These are phyloP conservation scores for Isaurus tuberculatus DNA, from an alignment of 92 coral and sea anemone genomes.

Conservation along the genomic window DNA sequence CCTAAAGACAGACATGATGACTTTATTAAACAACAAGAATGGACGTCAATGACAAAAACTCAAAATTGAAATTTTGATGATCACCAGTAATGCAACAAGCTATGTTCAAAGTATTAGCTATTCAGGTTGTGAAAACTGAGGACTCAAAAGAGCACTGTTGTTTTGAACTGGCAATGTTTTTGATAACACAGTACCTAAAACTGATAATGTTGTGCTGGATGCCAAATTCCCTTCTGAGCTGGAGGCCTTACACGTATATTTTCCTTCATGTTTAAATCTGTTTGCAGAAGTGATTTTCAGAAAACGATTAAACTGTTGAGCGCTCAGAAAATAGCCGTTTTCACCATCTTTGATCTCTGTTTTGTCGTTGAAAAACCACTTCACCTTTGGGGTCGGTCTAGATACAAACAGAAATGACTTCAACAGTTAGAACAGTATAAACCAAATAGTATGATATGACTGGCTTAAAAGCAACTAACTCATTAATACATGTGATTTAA, in stretches of 20 bases:
- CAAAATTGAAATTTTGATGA: too few species aligned
- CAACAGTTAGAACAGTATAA: too few species aligned
- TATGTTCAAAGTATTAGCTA: too few species aligned
- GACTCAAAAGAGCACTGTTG: neutral
- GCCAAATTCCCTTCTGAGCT: neutral
- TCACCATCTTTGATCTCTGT: constrained; percentile 1
- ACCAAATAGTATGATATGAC: too few species aligned
- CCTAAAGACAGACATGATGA: too few species aligned
- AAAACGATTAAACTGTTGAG: neutral
- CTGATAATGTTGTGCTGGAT: constrained; percentile 5
- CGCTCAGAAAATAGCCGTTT: neutral
- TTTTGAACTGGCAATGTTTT: neutral
- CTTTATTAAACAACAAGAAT: too few species aligned
- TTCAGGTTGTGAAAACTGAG: too few species aligned
- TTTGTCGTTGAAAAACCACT: constrained; percentile 14
- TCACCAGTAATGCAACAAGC: too few species aligned
- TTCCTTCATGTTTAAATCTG: constrained; percentile 24
- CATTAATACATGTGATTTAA: too few species aligned
- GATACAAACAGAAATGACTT: neutral
- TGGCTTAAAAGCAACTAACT: too few species aligned
- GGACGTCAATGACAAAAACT: too few species aligned
- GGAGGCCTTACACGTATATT: constrained; percentile 4
- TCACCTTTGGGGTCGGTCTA: constrained; percentile 28
- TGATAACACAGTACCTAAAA: constrained; percentile 10
- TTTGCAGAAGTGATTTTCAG: neutral